Evolutionary conservation across 2,888 invertebrate species (phyloP), one percentile per base, ranked within the genome.

Genomic region (Scaptodrosophila latifasciaeformis): DNA sequence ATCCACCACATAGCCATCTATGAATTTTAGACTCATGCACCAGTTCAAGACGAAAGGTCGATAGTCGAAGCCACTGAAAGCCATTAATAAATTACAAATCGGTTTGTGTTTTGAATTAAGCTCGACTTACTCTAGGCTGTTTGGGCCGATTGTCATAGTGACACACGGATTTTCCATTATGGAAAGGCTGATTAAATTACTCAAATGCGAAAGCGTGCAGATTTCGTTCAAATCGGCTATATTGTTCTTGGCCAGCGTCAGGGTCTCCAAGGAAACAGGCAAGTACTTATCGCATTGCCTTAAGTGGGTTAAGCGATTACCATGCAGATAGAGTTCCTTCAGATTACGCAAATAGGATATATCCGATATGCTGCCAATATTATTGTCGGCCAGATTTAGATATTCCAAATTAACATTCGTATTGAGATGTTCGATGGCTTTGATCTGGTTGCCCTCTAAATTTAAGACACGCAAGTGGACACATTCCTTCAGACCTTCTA

Each of bases 11-110:
- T 92, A 94, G 10, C 96, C 96, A 86, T 97, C 97, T 48, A 97
- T 92, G 13, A 93, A 90, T 84, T 93, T 93, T 24, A 96, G 90
- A 80, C 91, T 92, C 90, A 95, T 91, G 85, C 96, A 95, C 96
- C 97, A 97, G 87, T 96, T 97, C 56, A 96, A 90, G 59, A 96
- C 91, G 87, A 95, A 97, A 30, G 97, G 96, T 54, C 97, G 91
- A 87, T 96, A 95, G 86, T 96, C 95, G 86, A 94, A 96, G 31
- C 93, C 94, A 86, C 95, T 95, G 87, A 67, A 45, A 40, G n/a
- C 31, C 10, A 44, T 27, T 21, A 19, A 21, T 5, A 43, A 49
- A 15, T 17, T 82, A 68, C 63, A 34, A 46, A n/a, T n/a, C n/a
- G n/a, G n/a, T n/a, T n/a, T n/a, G n/a, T n/a, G n/a, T n/a, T n/a